Percentiles rank a stretch among this genome's conserved stretches.
phyloP scores from a whole-genome alignment of 2,888 invertebrate species.

The Parnassius mnemosyne region DNA sequence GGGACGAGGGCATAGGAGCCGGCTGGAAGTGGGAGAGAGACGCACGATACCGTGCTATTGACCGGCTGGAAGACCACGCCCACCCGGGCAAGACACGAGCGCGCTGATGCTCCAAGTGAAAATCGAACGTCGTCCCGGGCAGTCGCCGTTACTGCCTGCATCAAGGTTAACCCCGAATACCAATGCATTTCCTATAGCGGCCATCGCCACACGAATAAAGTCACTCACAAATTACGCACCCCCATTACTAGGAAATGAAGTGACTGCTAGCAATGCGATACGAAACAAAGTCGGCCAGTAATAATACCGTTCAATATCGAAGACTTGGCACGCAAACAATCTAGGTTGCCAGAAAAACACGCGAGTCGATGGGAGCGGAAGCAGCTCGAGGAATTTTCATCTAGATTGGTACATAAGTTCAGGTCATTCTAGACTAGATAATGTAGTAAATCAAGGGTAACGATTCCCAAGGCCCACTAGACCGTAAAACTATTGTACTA shows the following conservation, averaged over 20 bases:
- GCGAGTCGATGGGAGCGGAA: conserved; percentile 55
- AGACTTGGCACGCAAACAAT: conserved; percentile 69
- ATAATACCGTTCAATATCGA: conserved; percentile 61
- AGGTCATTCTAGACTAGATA: conserved; percentile 12
- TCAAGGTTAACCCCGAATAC: conserved; percentile 65
- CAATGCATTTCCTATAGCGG: conserved; percentile 59
- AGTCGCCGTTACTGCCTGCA: conserved; percentile 69
- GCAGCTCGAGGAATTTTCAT: conserved; percentile 33
- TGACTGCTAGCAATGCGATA: conserved; percentile 33
- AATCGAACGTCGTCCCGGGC: conserved; percentile 79
- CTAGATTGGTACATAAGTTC: conserved; percentile 13
- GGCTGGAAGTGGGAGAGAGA: conserved; percentile 54
- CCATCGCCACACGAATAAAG: conserved; percentile 33
- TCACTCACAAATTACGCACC: conserved; percentile 35
- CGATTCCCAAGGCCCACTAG: conserved; percentile 25
- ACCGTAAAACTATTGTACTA: conserved; percentile 25
- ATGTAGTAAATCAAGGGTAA: conserved; percentile 23
- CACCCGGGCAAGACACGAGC: conserved; percentile 77
- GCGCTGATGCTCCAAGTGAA: conserved; percentile 77
- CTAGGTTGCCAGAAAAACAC: conserved; percentile 69
- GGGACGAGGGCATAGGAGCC: conserved; percentile 47
- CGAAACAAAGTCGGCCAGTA: conserved; percentile 52
- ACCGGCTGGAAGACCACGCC: conserved; percentile 78
- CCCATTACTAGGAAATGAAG: conserved; percentile 36
- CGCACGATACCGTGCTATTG: conserved; percentile 72